Evolutionary conservation across 2,113 vertebrate species (phyloP), one percentile per base, ranked within the genome.

Genomic region (Atherinomorus stipes): DNA sequence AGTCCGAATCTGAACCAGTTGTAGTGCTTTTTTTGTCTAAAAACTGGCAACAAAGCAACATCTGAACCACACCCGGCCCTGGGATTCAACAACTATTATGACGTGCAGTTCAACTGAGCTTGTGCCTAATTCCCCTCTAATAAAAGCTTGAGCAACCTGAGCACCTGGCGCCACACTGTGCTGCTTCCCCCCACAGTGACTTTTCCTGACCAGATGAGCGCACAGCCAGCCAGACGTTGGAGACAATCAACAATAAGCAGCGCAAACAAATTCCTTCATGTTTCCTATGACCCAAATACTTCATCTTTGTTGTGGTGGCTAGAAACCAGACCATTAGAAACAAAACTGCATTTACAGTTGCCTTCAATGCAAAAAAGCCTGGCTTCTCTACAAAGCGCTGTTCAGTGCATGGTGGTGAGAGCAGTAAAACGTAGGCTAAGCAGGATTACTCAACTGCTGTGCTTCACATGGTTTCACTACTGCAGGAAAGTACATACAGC

Each of bases 401-500:
- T 81, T 85, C 84, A 92, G 85, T 84, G 88, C 89, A 83, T 58
- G 66, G 64, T 59, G 64, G 75, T 9, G 45, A 68, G 74, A 73
- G 64, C 61, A 22, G 59, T 58, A 75, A 76, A 77, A 88, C 64
- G 85, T 78, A 45, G 70, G 64, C 76, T 84, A 90, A 89, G 85
- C 86, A 82, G 83, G 87, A 88, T 89, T 83, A 90, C 22, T 71
- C n/a, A 8, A 53, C 69, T 60, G 80, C 78, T 16, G 23, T 72
- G 71, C 63, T 84, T 89, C 82, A 89, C 85, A 79, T 74, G 56
- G 66, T 75, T 83, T 84, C 78, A 84, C 74, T 79, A 61, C 63
- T 66, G 68, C 66, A 62, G 74, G 76, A 76, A 80, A 83, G 60
- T 80, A 88, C 86, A 86, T 90, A 88, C 91, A 88, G 89, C 70